Conservation (phyloP, 2,888 invertebrate species). For the Choristoneura rosaceana region DNA sequence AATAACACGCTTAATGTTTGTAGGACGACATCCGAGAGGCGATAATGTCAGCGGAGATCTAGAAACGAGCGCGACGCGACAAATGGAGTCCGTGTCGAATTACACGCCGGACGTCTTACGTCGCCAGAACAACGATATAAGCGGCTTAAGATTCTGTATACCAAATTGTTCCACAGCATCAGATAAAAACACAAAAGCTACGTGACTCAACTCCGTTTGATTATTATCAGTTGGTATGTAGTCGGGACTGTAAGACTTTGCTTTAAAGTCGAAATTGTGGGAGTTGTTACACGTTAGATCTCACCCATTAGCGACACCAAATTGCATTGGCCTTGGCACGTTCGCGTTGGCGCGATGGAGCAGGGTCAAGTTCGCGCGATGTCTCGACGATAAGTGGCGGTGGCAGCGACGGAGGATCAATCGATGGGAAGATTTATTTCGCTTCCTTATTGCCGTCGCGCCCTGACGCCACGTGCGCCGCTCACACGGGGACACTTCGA, state of each 20-base stretch:
- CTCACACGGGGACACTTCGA: not conserved
- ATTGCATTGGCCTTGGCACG: constrained; percentile 26
- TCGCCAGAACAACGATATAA: constrained; percentile 19
- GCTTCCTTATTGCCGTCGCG: constrained; percentile 33
- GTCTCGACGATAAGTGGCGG: constrained; percentile 10
- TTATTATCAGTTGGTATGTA: constrained; percentile 7
- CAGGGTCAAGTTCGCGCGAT: constrained; percentile 28
- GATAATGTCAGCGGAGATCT: constrained; percentile 20
- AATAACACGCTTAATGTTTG: constrained; percentile 27
- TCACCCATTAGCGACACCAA: constrained; percentile 22
- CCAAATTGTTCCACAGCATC: constrained; percentile 29
- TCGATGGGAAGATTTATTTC: constrained; percentile 27
- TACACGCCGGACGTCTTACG: constrained; percentile 23
- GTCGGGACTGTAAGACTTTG: constrained; percentile 4
- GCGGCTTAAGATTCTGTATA: constrained; percentile 25
- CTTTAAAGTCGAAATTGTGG: constrained; percentile 2
- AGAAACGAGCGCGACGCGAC: constrained; percentile 11
- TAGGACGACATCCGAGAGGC: constrained; percentile 5
- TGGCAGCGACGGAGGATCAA: constrained; percentile 6
- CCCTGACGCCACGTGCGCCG: not conserved
- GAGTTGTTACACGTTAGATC: constrained; percentile 3
- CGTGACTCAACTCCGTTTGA: constrained; percentile 30
- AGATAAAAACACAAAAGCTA: constrained; percentile 33
- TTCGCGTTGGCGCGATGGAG: not conserved
- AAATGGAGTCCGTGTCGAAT: constrained; percentile 29